phyloP scores from a whole-genome alignment of 2,888 invertebrate species.

The Cosmia trapezina region DNA sequence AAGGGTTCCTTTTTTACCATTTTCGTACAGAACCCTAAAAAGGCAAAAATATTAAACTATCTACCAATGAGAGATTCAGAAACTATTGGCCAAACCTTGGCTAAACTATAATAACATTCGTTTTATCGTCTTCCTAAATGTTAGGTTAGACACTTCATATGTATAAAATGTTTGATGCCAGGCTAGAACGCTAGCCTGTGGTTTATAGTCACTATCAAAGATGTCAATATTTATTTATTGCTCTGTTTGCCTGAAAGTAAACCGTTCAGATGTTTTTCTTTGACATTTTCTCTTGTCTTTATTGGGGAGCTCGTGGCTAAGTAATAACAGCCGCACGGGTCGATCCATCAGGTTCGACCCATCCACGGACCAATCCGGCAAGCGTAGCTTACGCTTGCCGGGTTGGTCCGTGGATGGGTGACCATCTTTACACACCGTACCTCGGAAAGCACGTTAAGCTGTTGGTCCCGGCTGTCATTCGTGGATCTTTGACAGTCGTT shows the following conservation, averaged over 20 bases:
- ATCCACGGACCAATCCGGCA: no score
- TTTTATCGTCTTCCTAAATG: conserved; percentile 21
- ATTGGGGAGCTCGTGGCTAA: no score
- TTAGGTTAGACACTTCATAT: conserved; percentile 6
- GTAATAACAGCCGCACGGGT: no score
- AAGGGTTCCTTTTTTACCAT: no score
- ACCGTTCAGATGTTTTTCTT: conserved; percentile 23
- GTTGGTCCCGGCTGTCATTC: no score
- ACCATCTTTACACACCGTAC: no score
- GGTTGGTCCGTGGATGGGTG: no score
- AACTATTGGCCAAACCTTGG: background rate
- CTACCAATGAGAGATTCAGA: background rate
- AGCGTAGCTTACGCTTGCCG: no score
- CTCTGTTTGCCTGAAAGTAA: conserved; percentile 28
- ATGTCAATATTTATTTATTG: conserved; percentile 44
- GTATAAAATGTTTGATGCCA: conserved; percentile 18
- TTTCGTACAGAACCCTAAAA: no score
- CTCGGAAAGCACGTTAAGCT: no score
- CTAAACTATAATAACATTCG: background rate
- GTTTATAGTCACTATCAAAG: conserved; percentile 32
- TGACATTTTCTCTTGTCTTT: conserved; percentile 24
- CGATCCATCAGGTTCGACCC: no score
- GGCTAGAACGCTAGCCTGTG: conserved; percentile 18
- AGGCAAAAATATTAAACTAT: background rate
- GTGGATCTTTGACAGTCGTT: no score